Evolutionary conservation across 37 sponge, comb jelly and placozoan genomes (phyloP).

Genomic region (Crambe crambe): DNA sequence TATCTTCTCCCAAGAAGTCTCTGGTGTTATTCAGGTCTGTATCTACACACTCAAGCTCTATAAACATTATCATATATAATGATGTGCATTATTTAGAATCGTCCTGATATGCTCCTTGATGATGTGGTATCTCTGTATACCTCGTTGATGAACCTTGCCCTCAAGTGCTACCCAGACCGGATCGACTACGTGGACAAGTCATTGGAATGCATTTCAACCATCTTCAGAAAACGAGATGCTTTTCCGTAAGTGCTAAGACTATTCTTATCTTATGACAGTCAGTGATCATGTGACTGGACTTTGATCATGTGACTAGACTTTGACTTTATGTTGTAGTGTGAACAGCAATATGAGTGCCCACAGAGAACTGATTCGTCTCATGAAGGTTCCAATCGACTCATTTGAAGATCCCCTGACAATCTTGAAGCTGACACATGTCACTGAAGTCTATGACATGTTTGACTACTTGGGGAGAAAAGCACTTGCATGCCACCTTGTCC

Average conservation of each 20-base stretch:
- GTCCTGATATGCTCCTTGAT: constrained; percentile 80
- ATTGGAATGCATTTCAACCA: constrained; percentile 57
- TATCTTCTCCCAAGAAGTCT: constrained; percentile 95
- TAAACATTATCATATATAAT: background rate
- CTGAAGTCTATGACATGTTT: constrained; percentile 55
- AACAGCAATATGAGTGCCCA: constrained; percentile 34
- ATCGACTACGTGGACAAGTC: constrained; percentile 95
- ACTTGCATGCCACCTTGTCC: constrained; percentile 67
- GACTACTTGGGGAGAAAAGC: constrained; percentile 76
- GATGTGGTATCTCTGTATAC: constrained; percentile 87
- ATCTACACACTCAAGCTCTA: too few relatives aligned
- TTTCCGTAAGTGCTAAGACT: constrained; percentile 15
- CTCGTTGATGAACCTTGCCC: constrained; percentile 89
- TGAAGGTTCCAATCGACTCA: constrained; percentile 84
- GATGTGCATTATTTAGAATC: constrained; percentile 51
- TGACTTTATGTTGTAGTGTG: constrained; percentile 28
- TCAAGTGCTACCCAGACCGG: constrained; percentile 88
- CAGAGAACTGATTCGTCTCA: constrained; percentile 73
- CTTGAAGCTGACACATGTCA: constrained; percentile 77
- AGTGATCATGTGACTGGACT: background rate
- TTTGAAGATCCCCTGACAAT: constrained; percentile 91
- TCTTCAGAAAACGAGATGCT: constrained; percentile 63
- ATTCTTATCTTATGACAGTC: too few relatives aligned
- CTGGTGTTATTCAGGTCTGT: constrained; percentile 85
- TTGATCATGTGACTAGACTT: background rate